These are phyloP conservation scores for Palloptera scutellata DNA, from an alignment of 2,888 invertebrate genomes.

Conservation along the genomic window DNA sequence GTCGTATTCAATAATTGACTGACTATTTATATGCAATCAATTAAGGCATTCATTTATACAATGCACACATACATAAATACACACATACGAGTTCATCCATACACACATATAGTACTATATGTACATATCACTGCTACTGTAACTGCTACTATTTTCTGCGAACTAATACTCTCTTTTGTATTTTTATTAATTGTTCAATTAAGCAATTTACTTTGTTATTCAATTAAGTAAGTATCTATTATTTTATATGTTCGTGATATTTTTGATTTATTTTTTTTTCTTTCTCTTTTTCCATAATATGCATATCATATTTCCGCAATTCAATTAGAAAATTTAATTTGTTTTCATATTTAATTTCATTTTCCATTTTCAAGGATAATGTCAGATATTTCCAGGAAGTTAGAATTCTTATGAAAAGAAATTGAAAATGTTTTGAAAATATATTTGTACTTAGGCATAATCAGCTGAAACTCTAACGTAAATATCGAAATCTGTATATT, in stretches of 20 bases:
- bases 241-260: not conserved
- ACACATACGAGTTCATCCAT: not conserved
- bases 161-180: too few species aligned
- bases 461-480: too few species aligned
- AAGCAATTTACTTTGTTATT: conserved; percentile 40
- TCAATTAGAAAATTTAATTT: not conserved
- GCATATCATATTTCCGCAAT: conserved; percentile 12
- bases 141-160: not conserved
- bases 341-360: too few species aligned
- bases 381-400: not conserved
- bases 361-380: too few species aligned
- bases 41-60: not conserved
- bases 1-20: not conserved
- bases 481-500: too few species aligned
- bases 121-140: not conserved
- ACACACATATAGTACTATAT: not conserved
- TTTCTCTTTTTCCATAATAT: conserved; percentile 13
- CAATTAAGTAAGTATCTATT: conserved; percentile 29
- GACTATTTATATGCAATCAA: not conserved
- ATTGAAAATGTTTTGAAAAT: not conserved
- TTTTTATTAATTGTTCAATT: conserved; percentile 45
- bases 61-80: too few species aligned
- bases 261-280: too few species aligned
- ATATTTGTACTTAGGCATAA: too few species aligned
- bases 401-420: conserved; percentile 3